A percentile compares a stretch with the other conserved stretches of the same genome.
These are phyloP conservation scores for Ammospiza nelsoni DNA, from an alignment of 2,113 vertebrate genomes.

Conservation along the genomic window DNA sequence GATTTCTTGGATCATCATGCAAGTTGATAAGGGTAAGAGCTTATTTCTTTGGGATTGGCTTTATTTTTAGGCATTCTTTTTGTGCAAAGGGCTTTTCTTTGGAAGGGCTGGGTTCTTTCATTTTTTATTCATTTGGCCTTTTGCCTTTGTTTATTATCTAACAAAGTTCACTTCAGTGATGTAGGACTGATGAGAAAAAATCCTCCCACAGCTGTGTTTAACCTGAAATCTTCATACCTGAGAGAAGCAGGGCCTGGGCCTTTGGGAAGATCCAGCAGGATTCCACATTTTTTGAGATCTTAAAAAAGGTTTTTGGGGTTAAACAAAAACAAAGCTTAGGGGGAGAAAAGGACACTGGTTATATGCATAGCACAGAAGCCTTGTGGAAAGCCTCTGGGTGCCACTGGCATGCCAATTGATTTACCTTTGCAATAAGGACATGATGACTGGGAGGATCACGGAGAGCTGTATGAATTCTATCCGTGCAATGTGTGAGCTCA, in stretches of 20 bases:
- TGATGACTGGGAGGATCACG: not conserved
- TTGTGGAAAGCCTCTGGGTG: not conserved
- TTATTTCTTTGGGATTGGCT: not conserved
- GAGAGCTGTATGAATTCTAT: not conserved
- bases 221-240: not conserved
- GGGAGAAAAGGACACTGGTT: fast-evolving
- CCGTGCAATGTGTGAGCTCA: not conserved
- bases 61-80: not conserved
- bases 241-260: not conserved
- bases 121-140: not conserved
- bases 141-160: not conserved
- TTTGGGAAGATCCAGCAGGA: not conserved
- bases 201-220: not conserved
- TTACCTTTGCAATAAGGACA: not conserved
- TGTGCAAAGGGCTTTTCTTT: not conserved
- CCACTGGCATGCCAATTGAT: not conserved
- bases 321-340: not conserved
- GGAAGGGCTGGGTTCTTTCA: not conserved
- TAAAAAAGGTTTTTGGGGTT: not conserved
- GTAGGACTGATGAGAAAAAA: not conserved
- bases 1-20: not conserved
- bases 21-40: not conserved
- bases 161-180: not conserved
- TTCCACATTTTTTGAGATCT: not conserved
- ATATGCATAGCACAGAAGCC: not conserved